Conservation (phyloP, 2,113 vertebrate species). For the Engystomops pustulosus region DNA sequence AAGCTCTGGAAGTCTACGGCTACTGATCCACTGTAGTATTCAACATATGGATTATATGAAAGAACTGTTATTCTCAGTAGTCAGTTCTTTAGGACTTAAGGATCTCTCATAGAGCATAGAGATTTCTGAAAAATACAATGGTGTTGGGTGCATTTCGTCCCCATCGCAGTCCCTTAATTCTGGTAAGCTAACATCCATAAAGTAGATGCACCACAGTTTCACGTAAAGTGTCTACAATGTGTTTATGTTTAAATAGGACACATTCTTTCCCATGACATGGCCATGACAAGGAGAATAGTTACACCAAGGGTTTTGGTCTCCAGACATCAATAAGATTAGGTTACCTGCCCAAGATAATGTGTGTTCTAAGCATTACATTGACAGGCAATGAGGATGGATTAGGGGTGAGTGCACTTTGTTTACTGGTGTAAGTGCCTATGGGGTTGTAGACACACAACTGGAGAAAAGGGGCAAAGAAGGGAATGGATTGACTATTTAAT, state of each 20-base stretch:
- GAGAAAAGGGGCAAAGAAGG: neutral
- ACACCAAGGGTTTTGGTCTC: neutral
- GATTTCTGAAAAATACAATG: neutral
- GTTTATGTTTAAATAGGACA: neutral
- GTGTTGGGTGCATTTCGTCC: neutral
- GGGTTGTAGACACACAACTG: neutral
- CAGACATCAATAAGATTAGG: conserved; percentile 28
- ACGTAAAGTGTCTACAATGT: neutral
- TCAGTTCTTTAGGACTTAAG: neutral
- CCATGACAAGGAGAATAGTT: neutral
- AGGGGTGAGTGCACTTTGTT: conserved; percentile 33
- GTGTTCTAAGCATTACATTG: conserved; percentile 18
- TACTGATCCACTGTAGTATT: too few relatives aligned
- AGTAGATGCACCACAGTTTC: neutral
- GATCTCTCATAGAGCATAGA: too few relatives aligned
- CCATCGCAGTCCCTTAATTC: neutral
- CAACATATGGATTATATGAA: too few relatives aligned
- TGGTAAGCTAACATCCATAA: neutral
- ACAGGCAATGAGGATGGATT: conserved; percentile 31
- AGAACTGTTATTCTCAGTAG: neutral
- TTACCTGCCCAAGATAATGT: conserved; percentile 28
- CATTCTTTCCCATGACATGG: conserved; percentile 4
- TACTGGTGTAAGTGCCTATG: conserved; percentile 30
- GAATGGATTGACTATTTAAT: neutral
- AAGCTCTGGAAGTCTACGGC: neutral